A percentile compares a stretch with the other conserved stretches of the same genome.
Evolutionary conservation across 2,888 invertebrate species (phyloP).

Genomic region (Adelphocoris suturalis): DNA sequence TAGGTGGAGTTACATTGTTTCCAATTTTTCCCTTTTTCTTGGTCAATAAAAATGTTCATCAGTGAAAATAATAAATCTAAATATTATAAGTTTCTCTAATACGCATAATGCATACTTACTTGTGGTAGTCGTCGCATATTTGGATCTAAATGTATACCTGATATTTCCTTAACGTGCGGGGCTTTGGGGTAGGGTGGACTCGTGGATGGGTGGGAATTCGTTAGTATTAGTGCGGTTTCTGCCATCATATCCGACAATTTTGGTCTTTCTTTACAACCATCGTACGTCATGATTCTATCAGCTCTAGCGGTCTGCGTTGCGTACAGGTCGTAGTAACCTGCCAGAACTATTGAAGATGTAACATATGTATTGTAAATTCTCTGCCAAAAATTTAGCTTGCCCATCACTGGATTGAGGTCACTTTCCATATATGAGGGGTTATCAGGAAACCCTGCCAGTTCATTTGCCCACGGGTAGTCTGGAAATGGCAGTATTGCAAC

Average conservation of each 20-base stretch:
- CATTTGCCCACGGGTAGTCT: constrained; percentile 72
- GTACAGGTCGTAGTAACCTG: not conserved
- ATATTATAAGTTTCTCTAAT: not conserved
- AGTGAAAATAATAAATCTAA: too few relatives aligned
- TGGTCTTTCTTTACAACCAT: constrained; percentile 71
- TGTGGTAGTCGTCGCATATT: constrained; percentile 83
- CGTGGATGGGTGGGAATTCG: constrained; percentile 65
- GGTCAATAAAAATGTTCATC: too few relatives aligned
- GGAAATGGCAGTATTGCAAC: not conserved
- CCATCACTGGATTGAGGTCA: not conserved
- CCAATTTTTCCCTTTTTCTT: too few relatives aligned
- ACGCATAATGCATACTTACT: constrained; percentile 78
- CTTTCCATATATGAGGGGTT: constrained; percentile 67
- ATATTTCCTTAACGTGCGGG: constrained; percentile 90
- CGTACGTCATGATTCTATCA: constrained; percentile 52
- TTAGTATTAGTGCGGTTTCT: constrained; percentile 62
- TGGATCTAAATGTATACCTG: constrained; percentile 89
- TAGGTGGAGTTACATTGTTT: too few relatives aligned
- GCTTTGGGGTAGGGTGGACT: constrained; percentile 86
- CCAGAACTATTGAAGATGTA: not conserved
- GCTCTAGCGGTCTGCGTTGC: constrained; percentile 3
- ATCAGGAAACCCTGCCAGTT: constrained; percentile 71
- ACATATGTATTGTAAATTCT: constrained; percentile 54
- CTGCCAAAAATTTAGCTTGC: constrained; percentile 25
- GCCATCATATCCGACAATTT: constrained; percentile 65